Evolutionary conservation across 2,113 vertebrate genomes (phyloP), one percentile per base, ranked within the genome.

Genomic region (Lagopus leucura): DNA sequence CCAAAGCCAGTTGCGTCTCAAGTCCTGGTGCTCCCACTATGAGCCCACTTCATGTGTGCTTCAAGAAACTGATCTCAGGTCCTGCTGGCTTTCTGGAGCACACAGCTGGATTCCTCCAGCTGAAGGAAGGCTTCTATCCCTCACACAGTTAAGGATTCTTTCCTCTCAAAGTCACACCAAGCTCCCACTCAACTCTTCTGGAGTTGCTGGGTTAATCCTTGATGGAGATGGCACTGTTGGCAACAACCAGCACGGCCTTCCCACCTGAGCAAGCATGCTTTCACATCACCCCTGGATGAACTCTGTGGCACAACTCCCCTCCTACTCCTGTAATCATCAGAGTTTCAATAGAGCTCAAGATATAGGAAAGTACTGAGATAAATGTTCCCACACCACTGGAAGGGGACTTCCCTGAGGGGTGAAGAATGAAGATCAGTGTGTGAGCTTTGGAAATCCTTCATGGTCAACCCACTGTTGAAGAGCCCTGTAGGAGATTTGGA

Each of bases 381-480:
- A 47, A 67, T 0, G 0, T 27, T 38, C 55, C 11, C 10, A 14
- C 4, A 2, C 15, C 25, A 28, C 21, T 69, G 54, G 63, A 63
- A 7, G 60, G 36, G 30, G 32, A 36, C 45, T 76, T 75, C 25
- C n/a, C 8, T 8, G 36, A 18, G 11, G 16, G 9, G 4, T 52
- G 15, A 79, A 55, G 22, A 20, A 15, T 17, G 18, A 21, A 71
- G 2, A 21, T 5, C 40, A 47, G 32, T 0, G 0, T 21, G 57
- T 0, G 1, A 71, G n/a, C 18, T 84, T 87, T 55, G 43, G 20
- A 60, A 38, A 5, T 77, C 36, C 15, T 32, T 66, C 47, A 5
- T 22, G 14, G 13, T 32, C 0, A 0, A 48, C 4, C 30, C 43
- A 32, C 17, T 61, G 20, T 45, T 54, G 43, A 79, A 82, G 22